phyloP scores from a whole-genome alignment of 2,113 vertebrate genomes.

The Aplodontia rufa region DNA sequence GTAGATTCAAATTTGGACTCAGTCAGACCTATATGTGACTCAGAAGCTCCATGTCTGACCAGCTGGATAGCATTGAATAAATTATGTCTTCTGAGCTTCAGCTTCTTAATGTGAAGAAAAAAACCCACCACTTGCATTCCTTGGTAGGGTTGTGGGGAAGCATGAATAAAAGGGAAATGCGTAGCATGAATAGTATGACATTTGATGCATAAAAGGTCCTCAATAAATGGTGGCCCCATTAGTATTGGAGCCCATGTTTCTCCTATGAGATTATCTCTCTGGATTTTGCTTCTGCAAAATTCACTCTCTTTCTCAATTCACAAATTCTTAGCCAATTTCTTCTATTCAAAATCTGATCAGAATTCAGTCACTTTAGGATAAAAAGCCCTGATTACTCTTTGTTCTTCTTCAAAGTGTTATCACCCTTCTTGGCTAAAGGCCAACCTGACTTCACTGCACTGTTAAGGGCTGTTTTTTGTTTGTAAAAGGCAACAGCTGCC shows the following conservation, averaged over 20 bases:
- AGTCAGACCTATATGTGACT: not conserved
- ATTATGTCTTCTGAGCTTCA: not conserved
- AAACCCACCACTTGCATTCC: not conserved
- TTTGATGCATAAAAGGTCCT: not conserved
- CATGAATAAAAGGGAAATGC: not conserved
- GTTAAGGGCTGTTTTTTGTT: not conserved
- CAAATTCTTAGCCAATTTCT: not conserved
- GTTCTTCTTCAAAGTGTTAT: not conserved
- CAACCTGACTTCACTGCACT: not conserved
- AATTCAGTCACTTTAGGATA: not conserved
- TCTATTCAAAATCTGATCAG: conserved; percentile 10
- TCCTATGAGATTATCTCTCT: not conserved
- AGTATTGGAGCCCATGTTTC: not conserved
- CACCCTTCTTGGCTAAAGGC: not conserved
- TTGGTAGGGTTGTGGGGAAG: not conserved
- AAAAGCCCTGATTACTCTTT: not conserved
- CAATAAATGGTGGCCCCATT: not conserved
- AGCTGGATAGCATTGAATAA: not conserved
- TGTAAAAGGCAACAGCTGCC: not conserved
- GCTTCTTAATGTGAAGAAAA: not conserved
- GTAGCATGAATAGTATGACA: fast-evolving
- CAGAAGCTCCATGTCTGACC: not conserved
- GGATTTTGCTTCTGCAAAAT: not conserved
- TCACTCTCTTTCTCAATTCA: fast-evolving
- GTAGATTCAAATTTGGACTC: not conserved